Conservation (phyloP, 2,113 vertebrate genomes). For the Ailuropoda melanoleuca region DNA sequence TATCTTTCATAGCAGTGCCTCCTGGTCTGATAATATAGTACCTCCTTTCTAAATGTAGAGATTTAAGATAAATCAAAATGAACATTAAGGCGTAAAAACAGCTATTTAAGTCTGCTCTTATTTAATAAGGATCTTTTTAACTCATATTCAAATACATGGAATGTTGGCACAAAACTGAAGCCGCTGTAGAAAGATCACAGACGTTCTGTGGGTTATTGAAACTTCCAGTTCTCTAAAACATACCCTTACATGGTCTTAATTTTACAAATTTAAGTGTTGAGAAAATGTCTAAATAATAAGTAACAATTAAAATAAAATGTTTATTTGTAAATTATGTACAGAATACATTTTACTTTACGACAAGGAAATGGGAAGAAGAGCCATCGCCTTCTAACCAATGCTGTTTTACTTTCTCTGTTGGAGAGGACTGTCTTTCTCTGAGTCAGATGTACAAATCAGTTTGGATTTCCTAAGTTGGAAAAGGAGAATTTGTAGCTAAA, state of each 20-base stretch:
- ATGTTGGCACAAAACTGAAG: conserved; percentile 90
- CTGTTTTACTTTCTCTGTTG: conserved; percentile 72
- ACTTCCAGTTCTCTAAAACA: conserved; percentile 83
- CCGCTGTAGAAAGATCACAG: conserved; percentile 84
- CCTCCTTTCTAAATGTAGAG: conserved; percentile 79
- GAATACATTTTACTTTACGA: conserved; percentile 83
- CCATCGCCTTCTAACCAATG: conserved; percentile 63
- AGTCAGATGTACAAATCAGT: conserved; percentile 81
- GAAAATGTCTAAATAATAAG: conserved; percentile 88
- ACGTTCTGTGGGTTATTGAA: conserved; percentile 78
- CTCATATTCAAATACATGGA: conserved; percentile 87
- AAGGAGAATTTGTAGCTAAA: conserved; percentile 78
- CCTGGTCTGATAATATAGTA: conserved; percentile 74
- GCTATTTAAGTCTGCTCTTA: conserved; percentile 85
- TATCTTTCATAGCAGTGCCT: conserved; percentile 76
- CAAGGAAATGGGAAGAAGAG: conserved; percentile 70
- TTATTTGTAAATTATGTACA: conserved; percentile 90
- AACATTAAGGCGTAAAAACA: conserved; percentile 87
- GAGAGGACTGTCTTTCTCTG: conserved; percentile 80
- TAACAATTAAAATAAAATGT: conserved; percentile 89
- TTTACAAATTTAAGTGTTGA: conserved; percentile 85
- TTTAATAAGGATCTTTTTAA: conserved; percentile 84
- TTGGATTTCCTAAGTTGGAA: conserved; percentile 87
- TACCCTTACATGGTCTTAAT: conserved; percentile 84
- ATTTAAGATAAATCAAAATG: conserved; percentile 76